Evolutionary conservation across 1,140 invertebrate genomes (phyloP), one percentile per base, ranked within the genome.

Genomic region (Adoxophyes honmai): DNA sequence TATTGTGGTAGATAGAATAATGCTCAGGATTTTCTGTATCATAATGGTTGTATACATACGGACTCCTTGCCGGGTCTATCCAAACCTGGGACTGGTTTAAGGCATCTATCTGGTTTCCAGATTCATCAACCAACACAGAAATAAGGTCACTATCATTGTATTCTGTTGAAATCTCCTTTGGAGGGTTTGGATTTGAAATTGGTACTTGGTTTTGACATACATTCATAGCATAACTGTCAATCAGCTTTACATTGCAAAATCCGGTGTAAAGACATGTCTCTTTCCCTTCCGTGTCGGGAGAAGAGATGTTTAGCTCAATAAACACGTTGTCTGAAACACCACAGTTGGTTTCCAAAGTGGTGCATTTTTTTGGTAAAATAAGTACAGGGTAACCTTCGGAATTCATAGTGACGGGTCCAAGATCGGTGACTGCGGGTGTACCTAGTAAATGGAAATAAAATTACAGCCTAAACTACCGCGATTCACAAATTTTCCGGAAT

Each of bases 1-100:
- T 60, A 14, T 74, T 60, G 15, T 68, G 64, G 18, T 70, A 73
- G 0, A 78, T 48, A 6, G 68, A 71, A 33, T 72, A 73, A 34
- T 52, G 52, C 34, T 69, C 70, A 8, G 72, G 70, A 14, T 64
- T 42, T 14, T 73, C 68, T 6, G 66, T 54, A 13, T 78, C 73
- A 53, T 75, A 83, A 3, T 62, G 68, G 52, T 82, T 84, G 38
- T 82, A 84, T 0, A 82, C 78, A 57, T 67, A 78, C 1, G 84
- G 81, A 48, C 79, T 85, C 10, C 73, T 64, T 0, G 68, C 58
- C 1, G 84, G 79, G 34, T 87, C 84, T 52, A 87, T 87, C 81
- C 81, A 84, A 1, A 87, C 76, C 44, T 81, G 73, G 4, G 75
- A 74, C 52, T 82, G 77, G 34, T 63, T 78, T 52, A 78, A 76